Evolutionary conservation across 1,140 invertebrate genomes (phyloP).

Genomic region (Drosophila sulfurigaster): DNA sequence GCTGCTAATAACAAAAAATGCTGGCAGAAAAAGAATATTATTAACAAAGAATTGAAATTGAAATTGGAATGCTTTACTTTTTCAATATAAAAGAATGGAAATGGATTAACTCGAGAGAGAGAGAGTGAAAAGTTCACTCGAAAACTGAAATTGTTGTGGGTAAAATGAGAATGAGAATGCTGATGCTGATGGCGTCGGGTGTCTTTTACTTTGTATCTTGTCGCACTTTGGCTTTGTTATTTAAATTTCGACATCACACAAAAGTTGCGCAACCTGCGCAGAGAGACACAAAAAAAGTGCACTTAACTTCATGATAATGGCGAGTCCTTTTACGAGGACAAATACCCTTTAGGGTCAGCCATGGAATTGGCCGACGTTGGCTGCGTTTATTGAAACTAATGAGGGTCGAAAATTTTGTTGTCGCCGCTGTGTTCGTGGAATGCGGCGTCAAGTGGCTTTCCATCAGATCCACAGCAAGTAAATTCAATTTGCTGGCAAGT

Average conservation of each 20-base stretch:
- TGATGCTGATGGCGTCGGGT: neutral
- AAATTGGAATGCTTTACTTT: too few relatives aligned
- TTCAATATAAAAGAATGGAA: neutral
- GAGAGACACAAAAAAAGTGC: slow-evolving; percentile 3
- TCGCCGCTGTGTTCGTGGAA: neutral
- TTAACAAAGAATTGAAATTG: too few relatives aligned
- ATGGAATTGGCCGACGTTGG: neutral
- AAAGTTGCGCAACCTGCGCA: neutral
- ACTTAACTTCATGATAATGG: slow-evolving; percentile 1
- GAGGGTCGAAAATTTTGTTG: slow-evolving; percentile 21
- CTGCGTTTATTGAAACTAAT: slow-evolving; percentile 33
- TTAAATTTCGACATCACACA: neutral
- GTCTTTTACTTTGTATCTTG: neutral
- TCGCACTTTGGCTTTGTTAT: slow-evolving; percentile 9
- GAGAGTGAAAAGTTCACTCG: neutral
- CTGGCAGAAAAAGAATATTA: too few relatives aligned
- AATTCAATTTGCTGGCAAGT: slow-evolving; percentile 28
- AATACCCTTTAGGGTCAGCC: neutral
- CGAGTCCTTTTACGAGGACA: slow-evolving; percentile 2
- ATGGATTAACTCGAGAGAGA: neutral
- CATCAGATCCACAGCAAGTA: neutral
- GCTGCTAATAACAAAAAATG: too few relatives aligned
- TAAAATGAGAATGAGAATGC: neutral
- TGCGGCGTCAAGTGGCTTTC: neutral
- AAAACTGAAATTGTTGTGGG: neutral